Evolutionary conservation across 2,113 vertebrate genomes (phyloP), one percentile per base, ranked within the genome.

Genomic region (Nothobranchius furzeri): DNA sequence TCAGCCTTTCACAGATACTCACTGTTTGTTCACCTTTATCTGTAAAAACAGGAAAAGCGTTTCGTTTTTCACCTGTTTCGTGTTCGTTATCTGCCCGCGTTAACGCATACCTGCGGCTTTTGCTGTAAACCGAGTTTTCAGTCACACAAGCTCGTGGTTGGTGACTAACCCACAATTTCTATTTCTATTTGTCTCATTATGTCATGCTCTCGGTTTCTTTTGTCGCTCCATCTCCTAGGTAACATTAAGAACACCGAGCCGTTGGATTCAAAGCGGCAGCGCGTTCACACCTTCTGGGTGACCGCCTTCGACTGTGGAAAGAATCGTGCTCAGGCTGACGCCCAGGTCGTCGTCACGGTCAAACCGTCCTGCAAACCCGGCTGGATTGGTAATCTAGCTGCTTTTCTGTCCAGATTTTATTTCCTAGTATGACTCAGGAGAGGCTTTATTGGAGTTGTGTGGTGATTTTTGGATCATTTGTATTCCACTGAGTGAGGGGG

Each of bases 161-260:
- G 62, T 84, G 76, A 84, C 84, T 80, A 82, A 84, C 36, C n/a
- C 51, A 65, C 58, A 79, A 64, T 85, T 64, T 54, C 58, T 17
- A 14, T 62, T 61, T 53, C 58, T 17, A 14, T 62, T 61, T 53
- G 40, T 71, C 64, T 78, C 64, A 68, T 70, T 42, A 45, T 76
- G 60, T 75, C 54, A 43, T 13, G 6, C 45, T 51, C 54, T 47
- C 36, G 15, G 14, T 48, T 52, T 43, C 53, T 71, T 50, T 49
- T 79, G 9, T 65, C 20, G 25, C 47, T 84, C 43, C 11, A 49
- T 82, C 50, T 75, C 68, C 70, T 87, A 99, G 98, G 98, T 45
- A 98, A 98, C 92, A 99, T 99, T 0, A 97, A 98, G 90, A 98
- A 99, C 90, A 98, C 97, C 0, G 97, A 99, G 91, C 96, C 96